Base-by-base conservation (phyloP, 2,888 invertebrate genomes). In the Calameuta idolon region DNA sequence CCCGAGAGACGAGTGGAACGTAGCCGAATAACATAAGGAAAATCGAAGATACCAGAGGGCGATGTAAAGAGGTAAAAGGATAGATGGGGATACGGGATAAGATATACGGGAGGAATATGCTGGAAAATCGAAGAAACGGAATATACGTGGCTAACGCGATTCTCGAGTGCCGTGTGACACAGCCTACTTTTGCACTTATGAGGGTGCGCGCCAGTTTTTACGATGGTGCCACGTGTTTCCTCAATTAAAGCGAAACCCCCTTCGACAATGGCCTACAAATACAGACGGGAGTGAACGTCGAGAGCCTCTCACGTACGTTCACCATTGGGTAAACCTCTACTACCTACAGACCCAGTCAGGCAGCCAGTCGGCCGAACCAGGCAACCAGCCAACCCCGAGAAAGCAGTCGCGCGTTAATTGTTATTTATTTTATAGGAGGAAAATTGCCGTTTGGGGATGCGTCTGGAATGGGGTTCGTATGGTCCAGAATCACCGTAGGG, bases 191-290 rank as follows among this genome's bases (percentile, higher is more conserved):
- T 31, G 12, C 35, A 34, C 74, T 74, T 35, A 35, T 35, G 74
- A 34, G 74, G 74, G 34, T 34, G 74, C 74, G 74, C 76, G 75
- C 80, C 81, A 79, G 82, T 83, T 82, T 84, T 82, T 80, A 79
- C 83, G 82, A 82, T 76, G 75, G 79, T 40, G 81, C 82, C 84
- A 85, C 83, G 85, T 87, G 85, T 83, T 85, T 83, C 85, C 83
- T 83, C 87, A 85, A 85, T 87, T 87, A 87, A 87, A 83, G 78
- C 80, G 82, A 85, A 85, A n/a, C 73, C 37, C 79, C 81, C 81
- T 80, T 82, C 80, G 81, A 85, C 83, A 82, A 84, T 84, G 83
- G 80, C 79, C 82, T 79, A 79, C 79, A 81, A 81, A 85, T 79
- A 80, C 79, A 75, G 55, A 40, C 15, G 31, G 33, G 34, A 75